A percentile compares a stretch with the other conserved stretches of the same genome.
These are phyloP conservation scores for Himalopsyche phryganea DNA, from an alignment of 1,140 invertebrate genomes.

Conservation along the genomic window DNA sequence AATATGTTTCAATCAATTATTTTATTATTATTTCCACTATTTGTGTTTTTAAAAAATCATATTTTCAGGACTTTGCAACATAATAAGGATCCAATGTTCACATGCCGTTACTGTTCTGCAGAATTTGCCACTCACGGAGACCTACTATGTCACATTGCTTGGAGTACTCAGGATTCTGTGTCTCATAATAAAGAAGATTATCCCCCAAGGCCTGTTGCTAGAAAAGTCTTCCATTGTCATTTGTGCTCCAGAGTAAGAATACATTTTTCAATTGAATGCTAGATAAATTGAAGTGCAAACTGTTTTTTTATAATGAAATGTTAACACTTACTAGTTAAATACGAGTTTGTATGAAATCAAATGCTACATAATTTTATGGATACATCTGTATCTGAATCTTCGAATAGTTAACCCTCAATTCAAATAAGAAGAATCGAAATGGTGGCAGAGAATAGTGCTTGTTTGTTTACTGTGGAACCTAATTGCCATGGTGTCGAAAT, in stretches of 20 bases:
- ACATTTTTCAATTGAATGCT: too few species aligned
- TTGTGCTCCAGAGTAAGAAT: constrained; percentile 13
- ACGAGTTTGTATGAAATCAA: too few species aligned
- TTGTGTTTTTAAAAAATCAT: neutral
- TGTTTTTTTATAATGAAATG: too few species aligned
- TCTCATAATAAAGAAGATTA: constrained; percentile 14
- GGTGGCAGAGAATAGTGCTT: too few species aligned
- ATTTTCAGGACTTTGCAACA: neutral
- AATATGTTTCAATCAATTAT: neutral
- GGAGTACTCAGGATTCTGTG: neutral
- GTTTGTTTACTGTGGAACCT: too few species aligned
- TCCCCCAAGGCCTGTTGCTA: constrained; percentile 4
- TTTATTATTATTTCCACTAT: neutral
- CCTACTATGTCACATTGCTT: constrained; percentile 1
- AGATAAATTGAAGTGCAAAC: too few species aligned
- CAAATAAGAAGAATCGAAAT: too few species aligned
- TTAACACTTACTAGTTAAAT: too few species aligned
- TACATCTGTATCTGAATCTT: too few species aligned
- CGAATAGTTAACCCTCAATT: too few species aligned
- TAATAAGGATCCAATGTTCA: constrained; percentile 6
- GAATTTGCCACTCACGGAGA: constrained; percentile 4
- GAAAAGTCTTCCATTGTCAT: constrained; percentile 15
- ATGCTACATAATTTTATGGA: too few species aligned
- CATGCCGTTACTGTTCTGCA: constrained; percentile 9
- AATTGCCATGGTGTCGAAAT: too few species aligned